Evolutionary conservation across 2,888 invertebrate genomes (phyloP).

Genomic region (Labia minor): DNA sequence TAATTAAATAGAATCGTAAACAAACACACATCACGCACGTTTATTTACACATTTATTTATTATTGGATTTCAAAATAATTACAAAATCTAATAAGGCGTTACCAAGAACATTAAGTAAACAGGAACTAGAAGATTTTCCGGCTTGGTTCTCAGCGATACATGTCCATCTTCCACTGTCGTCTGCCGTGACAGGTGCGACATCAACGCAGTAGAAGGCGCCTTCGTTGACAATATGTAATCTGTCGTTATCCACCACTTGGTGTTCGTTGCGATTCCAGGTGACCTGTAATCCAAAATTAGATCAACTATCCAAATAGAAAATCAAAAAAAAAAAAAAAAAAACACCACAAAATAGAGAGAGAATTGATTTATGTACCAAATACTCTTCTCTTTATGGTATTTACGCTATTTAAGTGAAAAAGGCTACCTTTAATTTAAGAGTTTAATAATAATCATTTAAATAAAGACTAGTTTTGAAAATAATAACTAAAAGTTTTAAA

Average conservation of each 20-base stretch:
- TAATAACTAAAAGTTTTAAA: too few species aligned
- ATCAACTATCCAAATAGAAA: conserved; percentile 8
- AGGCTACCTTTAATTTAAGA: too few species aligned
- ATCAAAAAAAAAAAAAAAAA: too few species aligned
- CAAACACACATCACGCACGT: too few species aligned
- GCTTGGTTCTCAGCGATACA: conserved; percentile 67
- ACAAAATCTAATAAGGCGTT: too few species aligned
- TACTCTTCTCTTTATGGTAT: background rate
- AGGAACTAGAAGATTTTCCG: conserved; percentile 62
- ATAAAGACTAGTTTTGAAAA: background rate
- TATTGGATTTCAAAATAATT: too few species aligned
- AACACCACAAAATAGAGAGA: background rate
- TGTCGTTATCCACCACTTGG: conserved; percentile 59
- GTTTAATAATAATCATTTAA: too few species aligned
- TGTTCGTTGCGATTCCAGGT: conserved; percentile 80
- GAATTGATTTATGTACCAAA: background rate
- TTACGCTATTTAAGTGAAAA: too few species aligned
- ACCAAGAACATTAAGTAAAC: conserved; percentile 68
- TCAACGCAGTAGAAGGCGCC: conserved; percentile 80
- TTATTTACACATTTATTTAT: too few species aligned
- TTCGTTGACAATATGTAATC: conserved; percentile 66
- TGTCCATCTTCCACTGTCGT: conserved; percentile 77
- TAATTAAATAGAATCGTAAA: too few species aligned
- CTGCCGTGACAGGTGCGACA: conserved; percentile 66
- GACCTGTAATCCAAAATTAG: conserved; percentile 44